Base-by-base conservation (phyloP, 2,888 invertebrate genomes). In the Lochmaea capreae region DNA sequence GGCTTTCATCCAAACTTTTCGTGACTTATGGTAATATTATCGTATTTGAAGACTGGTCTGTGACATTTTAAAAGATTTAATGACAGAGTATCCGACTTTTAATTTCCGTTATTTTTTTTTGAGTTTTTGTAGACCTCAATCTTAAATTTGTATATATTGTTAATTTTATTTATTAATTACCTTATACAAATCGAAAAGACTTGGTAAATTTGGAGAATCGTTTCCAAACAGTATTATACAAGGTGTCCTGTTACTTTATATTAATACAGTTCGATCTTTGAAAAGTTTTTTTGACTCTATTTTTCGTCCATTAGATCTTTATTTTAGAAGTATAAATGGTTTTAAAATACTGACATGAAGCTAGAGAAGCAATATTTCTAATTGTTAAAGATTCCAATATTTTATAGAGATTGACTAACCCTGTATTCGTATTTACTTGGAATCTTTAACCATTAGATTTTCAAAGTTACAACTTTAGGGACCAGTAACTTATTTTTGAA, bases 81-180 rank as follows among this genome's bases (percentile, higher is more conserved):
- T 18, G 18, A 16, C 9, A 54, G 9, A 54, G 18, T 54, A 18
- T 18, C 16, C 9, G 11, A 18, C 16, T 18, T 54, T 9, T 49
- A 18, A 16, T 54, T 54, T 54, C 16, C 16, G 18, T 54, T 54
- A 16, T 12, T 43, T 1, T 46, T 14, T 5, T 46, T 46, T 14
- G 46, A 3, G 3, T 18, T 54, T 54, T 54, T 54, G 18, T 18
- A 18, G 18, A 54, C n/a, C 11, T 18, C 54, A 18, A 16, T 18
- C 54, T 54, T 54, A 54, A 18, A 54, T 16, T 18, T 54, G 54
- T 54, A 54, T 54, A 54, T 54, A 54, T 54, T 54, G 54, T 54
- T 54, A 54, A 54, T 18, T 54, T 54, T 54, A 54, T 54, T 54
- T 54, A 54, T 54, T 54, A 54, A 16, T 54, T 18, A 18, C 18